Base-by-base conservation (phyloP, 1,140 invertebrate species). In the Lepidotrigona ventralis region DNA sequence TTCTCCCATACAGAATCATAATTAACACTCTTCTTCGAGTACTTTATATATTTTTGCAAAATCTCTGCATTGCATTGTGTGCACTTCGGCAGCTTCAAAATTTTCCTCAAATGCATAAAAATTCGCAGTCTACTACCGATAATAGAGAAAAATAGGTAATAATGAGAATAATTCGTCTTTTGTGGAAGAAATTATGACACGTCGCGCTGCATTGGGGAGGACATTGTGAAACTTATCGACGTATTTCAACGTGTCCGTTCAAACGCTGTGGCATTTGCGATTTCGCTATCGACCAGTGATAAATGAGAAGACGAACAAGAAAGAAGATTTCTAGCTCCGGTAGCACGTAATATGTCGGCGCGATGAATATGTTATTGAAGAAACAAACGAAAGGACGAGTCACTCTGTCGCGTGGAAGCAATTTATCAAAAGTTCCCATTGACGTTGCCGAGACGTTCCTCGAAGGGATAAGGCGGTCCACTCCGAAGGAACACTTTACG, bases 401-500 rank as follows among this genome's bases (percentile, higher is more conserved):
- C 90, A 90, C 86, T 90, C 87, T 80, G 87, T 91, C 88, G 75
- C 85, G 81, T 64, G 90, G 80, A 90, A 88, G 86, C 89, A 91
- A 92, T 92, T 92, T 91, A 90, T 92, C 90, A 91, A 77, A 86
- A 69, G 73, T 72, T 81, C 29, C 66, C 66, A 69, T 85, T 79
- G 76, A 69, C 71, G 64, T 69, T 66, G 72, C 70, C 29, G 19
- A 51, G 72, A 77, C 70, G 70, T 79, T 26, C 54, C 66, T 39
- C 69, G 26, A 69, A 85, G 71, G 88, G 78, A 88, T 69, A 84
- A 75, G 89, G 66, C 88, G 78, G 78, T 81, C 84, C 80, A 87
- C 54, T 29, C 80, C 87, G 86, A 92, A 92, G 91, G 89, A 93
- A 90, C 86, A 84, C 88, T 91, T 90, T 90, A 85, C 88, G 88